Conservation (phyloP, 2,797 vertebrate species). For the Molossus molossus region DNA sequence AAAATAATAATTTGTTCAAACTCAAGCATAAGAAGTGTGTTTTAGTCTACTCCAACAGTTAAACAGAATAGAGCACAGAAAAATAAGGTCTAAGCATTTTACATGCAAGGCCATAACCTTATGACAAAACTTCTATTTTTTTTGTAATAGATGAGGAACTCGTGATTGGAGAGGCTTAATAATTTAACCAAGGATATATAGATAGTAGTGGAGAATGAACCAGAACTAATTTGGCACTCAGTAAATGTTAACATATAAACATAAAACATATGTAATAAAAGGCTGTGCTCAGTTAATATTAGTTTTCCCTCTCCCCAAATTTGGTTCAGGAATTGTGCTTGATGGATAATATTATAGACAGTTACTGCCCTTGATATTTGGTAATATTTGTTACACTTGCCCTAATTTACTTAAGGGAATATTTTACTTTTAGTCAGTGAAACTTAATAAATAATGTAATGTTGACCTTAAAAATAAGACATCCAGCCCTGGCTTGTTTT, state of each 20-base stretch:
- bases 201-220: not conserved
- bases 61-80: slow-evolving; percentile 2
- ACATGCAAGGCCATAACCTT: not conserved
- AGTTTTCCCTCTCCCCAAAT: slow-evolving; percentile 32
- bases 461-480: not conserved
- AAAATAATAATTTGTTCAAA: not conserved
- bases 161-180: not conserved
- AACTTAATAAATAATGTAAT: not conserved
- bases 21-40: not conserved
- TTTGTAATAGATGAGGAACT: slow-evolving; percentile 36
- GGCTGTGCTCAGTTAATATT: not conserved
- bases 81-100: slow-evolving; percentile 42
- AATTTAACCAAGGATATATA: slow-evolving; percentile 31
- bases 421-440: not conserved
- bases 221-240: not conserved
- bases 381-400: slow-evolving; percentile 35
- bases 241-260: slow-evolving; percentile 49
- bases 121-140: not conserved
- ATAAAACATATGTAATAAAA: slow-evolving; percentile 54
- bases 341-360: not conserved
- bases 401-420: slow-evolving; percentile 43
- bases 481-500: not conserved
- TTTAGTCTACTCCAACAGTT: slow-evolving; percentile 22
- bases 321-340: slow-evolving; percentile 53
- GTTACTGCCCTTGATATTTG: slow-evolving; percentile 2